Conservation (phyloP, 2,113 vertebrate genomes). For the Stictonetta naevosa region DNA sequence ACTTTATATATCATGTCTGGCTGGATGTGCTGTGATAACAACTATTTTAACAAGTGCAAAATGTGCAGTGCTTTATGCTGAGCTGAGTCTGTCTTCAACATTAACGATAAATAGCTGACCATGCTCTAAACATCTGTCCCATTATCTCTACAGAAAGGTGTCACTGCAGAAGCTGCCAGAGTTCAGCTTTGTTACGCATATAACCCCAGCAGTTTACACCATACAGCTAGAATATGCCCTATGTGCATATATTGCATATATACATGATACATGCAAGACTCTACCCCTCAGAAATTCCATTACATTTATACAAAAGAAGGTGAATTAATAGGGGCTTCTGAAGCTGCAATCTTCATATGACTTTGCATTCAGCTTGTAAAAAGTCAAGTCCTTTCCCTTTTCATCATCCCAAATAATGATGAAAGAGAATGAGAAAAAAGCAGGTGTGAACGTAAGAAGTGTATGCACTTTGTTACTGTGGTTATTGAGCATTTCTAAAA, state of each 20-base stretch:
- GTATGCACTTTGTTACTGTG: neutral
- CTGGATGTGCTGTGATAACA: neutral
- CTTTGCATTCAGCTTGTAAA: neutral
- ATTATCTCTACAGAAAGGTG: neutral
- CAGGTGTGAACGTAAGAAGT: neutral
- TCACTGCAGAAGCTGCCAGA: neutral
- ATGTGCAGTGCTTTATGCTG: accelerated
- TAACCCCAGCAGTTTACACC: neutral
- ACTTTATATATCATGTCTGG: constrained; percentile 32
- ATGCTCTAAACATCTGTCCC: neutral
- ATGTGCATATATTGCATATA: neutral
- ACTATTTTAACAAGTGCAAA: neutral
- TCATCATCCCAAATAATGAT: neutral
- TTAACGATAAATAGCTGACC: neutral
- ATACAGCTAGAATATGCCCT: neutral
- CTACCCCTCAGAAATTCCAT: neutral
- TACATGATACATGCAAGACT: neutral
- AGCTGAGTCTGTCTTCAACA: neutral
- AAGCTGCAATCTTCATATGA: neutral
- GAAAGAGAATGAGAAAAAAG: neutral
- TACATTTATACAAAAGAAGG: neutral
- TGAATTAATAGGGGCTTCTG: neutral
- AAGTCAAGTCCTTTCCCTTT: neutral
- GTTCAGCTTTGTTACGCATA: neutral
- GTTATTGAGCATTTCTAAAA: neutral